phyloP scores from a whole-genome alignment of 2,113 vertebrate species.

The Phainopepla nitens region DNA sequence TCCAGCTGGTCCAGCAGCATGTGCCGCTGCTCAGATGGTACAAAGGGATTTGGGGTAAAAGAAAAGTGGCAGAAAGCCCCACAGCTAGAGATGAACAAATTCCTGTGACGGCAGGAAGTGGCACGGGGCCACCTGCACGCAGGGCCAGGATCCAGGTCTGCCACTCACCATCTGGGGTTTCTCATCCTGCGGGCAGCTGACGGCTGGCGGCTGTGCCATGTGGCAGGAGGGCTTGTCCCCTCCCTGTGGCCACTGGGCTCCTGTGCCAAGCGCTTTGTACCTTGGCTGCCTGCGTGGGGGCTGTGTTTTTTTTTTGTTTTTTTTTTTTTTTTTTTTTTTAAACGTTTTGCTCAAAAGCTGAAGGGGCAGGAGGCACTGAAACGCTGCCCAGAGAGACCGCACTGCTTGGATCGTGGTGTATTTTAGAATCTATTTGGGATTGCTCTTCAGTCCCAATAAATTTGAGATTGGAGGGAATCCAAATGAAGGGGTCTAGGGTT shows the following conservation, averaged over 20 bases:
- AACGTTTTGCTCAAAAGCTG: neutral
- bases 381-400: neutral
- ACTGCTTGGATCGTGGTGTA: fast-evolving
- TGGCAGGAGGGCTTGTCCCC: neutral
- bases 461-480: conserved; percentile 22
- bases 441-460: neutral
- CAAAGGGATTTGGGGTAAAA: neutral
- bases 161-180: neutral
- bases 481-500: conserved; percentile 15
- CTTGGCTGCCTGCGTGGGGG: fast-evolving
- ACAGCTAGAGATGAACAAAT: neutral
- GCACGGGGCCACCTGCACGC: neutral
- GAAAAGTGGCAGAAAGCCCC: neutral
- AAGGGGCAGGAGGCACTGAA: neutral
- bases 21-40: neutral
- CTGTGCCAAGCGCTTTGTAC: neutral
- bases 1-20: neutral
- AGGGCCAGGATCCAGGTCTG: neutral
- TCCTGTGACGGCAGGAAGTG: neutral
- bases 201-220: neutral
- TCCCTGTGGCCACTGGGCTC: neutral
- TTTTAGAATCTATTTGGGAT: neutral
- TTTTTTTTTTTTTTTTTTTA: neutral
- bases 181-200: neutral
- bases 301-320: too few species aligned